These are phyloP conservation scores for Misgurnus anguillicaudatus DNA, from an alignment of 2,113 vertebrate genomes.

Conservation along the genomic window DNA sequence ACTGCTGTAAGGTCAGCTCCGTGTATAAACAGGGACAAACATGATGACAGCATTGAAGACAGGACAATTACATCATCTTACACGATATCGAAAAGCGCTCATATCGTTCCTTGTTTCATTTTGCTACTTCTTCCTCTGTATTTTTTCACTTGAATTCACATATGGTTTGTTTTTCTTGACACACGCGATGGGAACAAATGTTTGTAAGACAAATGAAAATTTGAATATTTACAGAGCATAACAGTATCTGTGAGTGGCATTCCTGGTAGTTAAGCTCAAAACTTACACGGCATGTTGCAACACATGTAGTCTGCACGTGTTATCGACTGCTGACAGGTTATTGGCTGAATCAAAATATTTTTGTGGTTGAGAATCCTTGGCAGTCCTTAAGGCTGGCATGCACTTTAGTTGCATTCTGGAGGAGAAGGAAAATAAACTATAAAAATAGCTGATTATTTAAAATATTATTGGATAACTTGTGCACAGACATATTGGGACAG, in stretches of 20 bases:
- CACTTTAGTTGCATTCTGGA: not conserved
- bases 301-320: constrained; percentile 43
- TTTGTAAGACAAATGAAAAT: not conserved
- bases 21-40: constrained; percentile 44
- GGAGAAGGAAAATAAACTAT: too few species aligned
- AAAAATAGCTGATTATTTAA: too few species aligned
- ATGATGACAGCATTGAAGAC: constrained; percentile 26
- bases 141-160: not conserved
- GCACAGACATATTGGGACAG: too few species aligned
- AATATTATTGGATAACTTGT: too few species aligned
- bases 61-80: not conserved
- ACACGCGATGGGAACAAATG: too few species aligned
- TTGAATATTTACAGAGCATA: too few species aligned
- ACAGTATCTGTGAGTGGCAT: not conserved
- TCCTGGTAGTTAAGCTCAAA: not conserved
- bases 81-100: too few species aligned
- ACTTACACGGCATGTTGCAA: constrained; percentile 60
- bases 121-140: not conserved
- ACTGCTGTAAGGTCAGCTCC: not conserved
- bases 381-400: not conserved
- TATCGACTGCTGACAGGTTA: not conserved
- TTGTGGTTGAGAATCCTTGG: constrained; percentile 37
- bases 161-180: not conserved
- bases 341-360: constrained; percentile 58
- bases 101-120: too few species aligned